Evolutionary conservation across 1,140 invertebrate species (phyloP).

Genomic region (Drosophila melanica): DNA sequence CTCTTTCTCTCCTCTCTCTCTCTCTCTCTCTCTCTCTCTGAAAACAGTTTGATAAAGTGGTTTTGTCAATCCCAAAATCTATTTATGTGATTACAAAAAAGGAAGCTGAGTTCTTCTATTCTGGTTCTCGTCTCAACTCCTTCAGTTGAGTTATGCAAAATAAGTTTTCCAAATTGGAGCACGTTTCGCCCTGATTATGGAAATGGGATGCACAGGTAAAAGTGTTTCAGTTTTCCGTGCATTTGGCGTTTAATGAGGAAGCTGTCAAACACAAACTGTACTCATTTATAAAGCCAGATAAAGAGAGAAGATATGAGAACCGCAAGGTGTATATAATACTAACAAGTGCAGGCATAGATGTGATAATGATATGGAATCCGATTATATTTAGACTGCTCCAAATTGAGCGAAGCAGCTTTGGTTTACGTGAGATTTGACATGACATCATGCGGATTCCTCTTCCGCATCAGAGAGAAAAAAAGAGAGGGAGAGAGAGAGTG

Average conservation of each 20-base stretch:
- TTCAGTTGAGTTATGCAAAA: slow-evolving; percentile 2
- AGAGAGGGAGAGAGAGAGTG: not conserved
- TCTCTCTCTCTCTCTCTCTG: not conserved
- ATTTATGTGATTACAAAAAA: too few species aligned
- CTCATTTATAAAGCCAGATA: not conserved
- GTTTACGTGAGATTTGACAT: slow-evolving; percentile 17
- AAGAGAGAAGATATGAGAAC: not conserved
- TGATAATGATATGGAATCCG: slow-evolving; percentile 6
- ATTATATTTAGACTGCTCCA: not conserved
- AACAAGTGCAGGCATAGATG: slow-evolving; percentile 1
- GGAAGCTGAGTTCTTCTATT: not conserved
- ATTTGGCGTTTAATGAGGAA: not conserved
- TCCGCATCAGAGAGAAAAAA: not conserved
- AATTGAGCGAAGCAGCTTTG: slow-evolving; percentile 8
- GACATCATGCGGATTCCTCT: slow-evolving; percentile 8
- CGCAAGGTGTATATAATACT: not conserved
- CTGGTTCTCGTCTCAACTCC: not conserved
- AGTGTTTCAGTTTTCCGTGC: not conserved
- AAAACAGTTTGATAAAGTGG: too few species aligned
- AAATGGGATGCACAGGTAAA: not conserved
- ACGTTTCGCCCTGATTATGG: not conserved
- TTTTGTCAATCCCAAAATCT: too few species aligned
- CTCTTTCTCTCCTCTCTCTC: too few species aligned
- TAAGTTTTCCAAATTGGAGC: not conserved
- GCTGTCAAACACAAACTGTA: not conserved